Conservation (phyloP, 2,113 vertebrate species). For the Coryphaenoides rupestris region DNA sequence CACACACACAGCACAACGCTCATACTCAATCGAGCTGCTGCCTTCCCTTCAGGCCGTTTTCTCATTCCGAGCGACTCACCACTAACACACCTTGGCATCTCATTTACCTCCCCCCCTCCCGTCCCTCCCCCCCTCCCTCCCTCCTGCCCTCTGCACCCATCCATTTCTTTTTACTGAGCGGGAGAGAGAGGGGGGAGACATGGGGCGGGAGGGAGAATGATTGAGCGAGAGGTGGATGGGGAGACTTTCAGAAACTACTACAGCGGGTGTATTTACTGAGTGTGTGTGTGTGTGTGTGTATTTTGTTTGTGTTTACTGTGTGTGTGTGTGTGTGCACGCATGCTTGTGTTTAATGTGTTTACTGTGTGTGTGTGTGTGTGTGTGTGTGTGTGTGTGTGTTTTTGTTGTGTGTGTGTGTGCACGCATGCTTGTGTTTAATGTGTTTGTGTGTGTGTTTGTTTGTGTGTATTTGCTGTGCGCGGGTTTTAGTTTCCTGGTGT, state of each 20-base stretch:
- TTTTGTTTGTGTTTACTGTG: not conserved
- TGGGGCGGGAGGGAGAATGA: constrained; percentile 17
- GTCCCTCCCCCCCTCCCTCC: constrained; percentile 8
- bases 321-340: too few relatives aligned
- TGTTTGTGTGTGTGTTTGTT: not conserved
- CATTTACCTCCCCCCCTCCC: constrained; percentile 58
- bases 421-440: too few relatives aligned
- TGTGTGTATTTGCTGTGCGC: too few relatives aligned
- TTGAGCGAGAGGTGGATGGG: constrained; percentile 3
- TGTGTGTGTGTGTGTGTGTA: constrained; percentile 19
- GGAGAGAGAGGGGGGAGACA: constrained; percentile 10
- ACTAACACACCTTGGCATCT: constrained; percentile 76
- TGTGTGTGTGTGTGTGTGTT: too few relatives aligned
- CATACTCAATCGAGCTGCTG: constrained; percentile 27
- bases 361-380: too few relatives aligned
- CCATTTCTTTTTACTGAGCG: constrained; percentile 34
- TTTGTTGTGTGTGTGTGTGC: too few relatives aligned
- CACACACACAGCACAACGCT: not conserved
- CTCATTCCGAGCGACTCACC: constrained; percentile 63
- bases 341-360: constrained; percentile 25
- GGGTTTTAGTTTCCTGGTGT: too few relatives aligned
- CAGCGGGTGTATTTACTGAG: too few relatives aligned
- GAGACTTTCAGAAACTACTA: not conserved
- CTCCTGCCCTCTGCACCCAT: constrained; percentile 12
- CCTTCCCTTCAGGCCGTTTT: constrained; percentile 45